Evolutionary conservation across 2,113 vertebrate species (phyloP).

Genomic region (Puma concolor): DNA sequence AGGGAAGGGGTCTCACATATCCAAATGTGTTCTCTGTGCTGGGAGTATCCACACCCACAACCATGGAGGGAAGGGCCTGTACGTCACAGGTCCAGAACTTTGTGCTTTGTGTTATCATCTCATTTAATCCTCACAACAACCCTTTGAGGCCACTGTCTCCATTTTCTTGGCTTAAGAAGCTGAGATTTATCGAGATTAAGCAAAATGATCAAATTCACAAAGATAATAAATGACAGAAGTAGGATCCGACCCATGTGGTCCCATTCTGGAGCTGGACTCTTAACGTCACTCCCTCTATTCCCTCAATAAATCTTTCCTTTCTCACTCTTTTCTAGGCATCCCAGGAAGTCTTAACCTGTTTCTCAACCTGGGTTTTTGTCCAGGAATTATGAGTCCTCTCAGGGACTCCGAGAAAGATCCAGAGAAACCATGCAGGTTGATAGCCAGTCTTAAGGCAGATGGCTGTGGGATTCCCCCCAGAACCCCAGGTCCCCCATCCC

Average conservation of each 20-base stretch:
- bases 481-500: neutral
- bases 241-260: neutral
- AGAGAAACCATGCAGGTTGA: neutral
- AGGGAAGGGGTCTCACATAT: neutral
- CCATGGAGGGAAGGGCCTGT: neutral
- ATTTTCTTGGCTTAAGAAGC: slow-evolving; percentile 33
- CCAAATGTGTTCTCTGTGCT: neutral
- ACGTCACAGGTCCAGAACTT: neutral
- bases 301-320: neutral
- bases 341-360: neutral
- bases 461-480: neutral
- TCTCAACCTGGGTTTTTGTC: neutral
- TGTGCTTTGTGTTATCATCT: neutral
- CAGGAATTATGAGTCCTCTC: neutral
- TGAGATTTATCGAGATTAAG: neutral
- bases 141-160: neutral
- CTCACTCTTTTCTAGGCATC: neutral
- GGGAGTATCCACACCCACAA: neutral
- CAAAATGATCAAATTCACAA: neutral
- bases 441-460: neutral
- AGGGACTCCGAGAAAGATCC: neutral
- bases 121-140: neutral
- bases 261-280: neutral
- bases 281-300: neutral
- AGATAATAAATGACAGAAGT: neutral